These are phyloP conservation scores for Brachypalpus laphriformis DNA, from an alignment of 2,888 invertebrate species.

Conservation along the genomic window DNA sequence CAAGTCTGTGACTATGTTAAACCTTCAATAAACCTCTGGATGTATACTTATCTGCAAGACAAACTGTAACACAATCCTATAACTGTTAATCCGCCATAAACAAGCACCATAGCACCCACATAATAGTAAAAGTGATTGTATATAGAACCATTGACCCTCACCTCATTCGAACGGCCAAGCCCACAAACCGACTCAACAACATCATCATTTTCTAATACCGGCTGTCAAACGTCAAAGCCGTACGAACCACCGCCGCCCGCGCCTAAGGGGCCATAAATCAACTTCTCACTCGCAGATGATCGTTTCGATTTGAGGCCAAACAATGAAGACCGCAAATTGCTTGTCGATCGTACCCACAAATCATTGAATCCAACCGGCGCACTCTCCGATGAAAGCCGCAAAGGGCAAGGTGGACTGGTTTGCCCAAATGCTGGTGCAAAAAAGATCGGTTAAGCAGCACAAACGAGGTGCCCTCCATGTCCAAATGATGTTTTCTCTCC, in stretches of 20 bases:
- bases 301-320: conserved; percentile 45
- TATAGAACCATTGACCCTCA: conserved; percentile 12
- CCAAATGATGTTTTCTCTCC: conserved; percentile 48
- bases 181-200: neutral
- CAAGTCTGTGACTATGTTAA: too few relatives aligned
- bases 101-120: neutral
- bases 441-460: neutral
- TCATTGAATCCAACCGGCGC: conserved; percentile 23
- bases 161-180: neutral
- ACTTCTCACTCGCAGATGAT: conserved; percentile 52
- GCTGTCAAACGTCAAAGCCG: neutral
- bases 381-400: conserved; percentile 37
- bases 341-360: conserved; percentile 56
- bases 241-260: conserved; percentile 19
- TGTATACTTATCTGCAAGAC: neutral
- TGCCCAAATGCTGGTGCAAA: conserved; percentile 27
- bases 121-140: conserved; percentile 15
- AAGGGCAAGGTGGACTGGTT: conserved; percentile 32
- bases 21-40: too few relatives aligned
- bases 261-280: conserved; percentile 46
- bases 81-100: neutral
- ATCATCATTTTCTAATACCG: conserved; percentile 14
- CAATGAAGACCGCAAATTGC: conserved; percentile 64
- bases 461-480: conserved; percentile 41
- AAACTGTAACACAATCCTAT: neutral